Evolutionary conservation across 2,797 vertebrate species (phyloP), one percentile per base, ranked within the genome.

Genomic region (Ctenopoma kingsleyae): DNA sequence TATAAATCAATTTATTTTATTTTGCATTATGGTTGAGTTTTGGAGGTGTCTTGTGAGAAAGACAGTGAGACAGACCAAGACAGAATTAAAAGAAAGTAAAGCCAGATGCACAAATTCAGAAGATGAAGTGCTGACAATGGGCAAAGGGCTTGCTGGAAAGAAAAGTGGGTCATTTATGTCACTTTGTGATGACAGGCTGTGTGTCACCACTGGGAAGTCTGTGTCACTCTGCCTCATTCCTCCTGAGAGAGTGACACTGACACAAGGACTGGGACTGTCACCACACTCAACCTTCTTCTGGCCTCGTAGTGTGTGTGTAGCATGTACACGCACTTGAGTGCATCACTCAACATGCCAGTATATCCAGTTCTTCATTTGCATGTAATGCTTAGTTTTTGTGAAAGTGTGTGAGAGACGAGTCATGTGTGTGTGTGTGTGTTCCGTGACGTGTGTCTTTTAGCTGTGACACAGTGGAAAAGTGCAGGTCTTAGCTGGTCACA

Each of bases 101-200:
- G 74, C 7, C 49, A 64, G 16, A 64, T 57, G 19, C 36, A 44
- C 9, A 35, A 73, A 61, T 59, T 56, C 40, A 20, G 22, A 50
- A 23, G 27, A 46, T 35, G 50, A 63, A 62, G 47, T 17, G 16
- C 53, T 74, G 71, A 61, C 5, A 16, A 40, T 40, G 41, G 20
- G 32, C 8, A n/a, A 50, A 69, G 41, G 51, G 22, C 35, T 46
- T 13, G 27, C 40, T 81, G 35, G 12, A 65, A 53, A 49, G 27
- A 55, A 82, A 88, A 91, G 86, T 84, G 74, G 83, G 80, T 81
- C 73, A 54, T 87, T 82, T 85, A 55, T 90, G 85, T 89, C 83
- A 87, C 71, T 84, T 67, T 83, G 53, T 73, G 84, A 82, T 89
- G 92, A 86, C 92, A 91, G 89, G 69, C 72, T 36, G 72, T 68